Percentiles rank a stretch among this genome's conserved stretches.
Conservation (phyloP, 2,888 invertebrate species). For the Heteromurus nitidus region DNA sequence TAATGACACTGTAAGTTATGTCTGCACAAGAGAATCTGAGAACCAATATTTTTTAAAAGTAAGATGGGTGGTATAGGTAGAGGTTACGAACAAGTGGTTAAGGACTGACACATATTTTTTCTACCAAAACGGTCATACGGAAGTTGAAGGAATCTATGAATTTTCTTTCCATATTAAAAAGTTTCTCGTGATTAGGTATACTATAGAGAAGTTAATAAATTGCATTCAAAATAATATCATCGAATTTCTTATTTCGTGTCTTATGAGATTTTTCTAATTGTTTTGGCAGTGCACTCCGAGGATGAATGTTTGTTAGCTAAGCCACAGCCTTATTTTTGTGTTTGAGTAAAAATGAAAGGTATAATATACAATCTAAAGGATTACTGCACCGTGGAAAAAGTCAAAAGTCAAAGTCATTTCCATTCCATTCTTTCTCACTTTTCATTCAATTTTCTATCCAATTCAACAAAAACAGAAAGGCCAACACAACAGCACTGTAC, state of each 20-base stretch:
- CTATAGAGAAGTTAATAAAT: too few species aligned
- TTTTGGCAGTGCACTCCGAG: background rate
- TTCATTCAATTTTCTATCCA: constrained; percentile 1
- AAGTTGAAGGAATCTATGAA: background rate
- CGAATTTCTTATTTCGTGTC: too few species aligned
- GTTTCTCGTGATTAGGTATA: too few species aligned
- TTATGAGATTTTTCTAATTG: background rate
- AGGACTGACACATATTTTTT: background rate
- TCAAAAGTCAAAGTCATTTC: constrained; percentile 50
- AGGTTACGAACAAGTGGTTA: background rate
- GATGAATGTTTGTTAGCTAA: background rate
- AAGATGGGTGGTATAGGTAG: background rate
- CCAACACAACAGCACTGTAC: background rate
- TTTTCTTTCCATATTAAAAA: background rate
- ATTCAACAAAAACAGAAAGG: background rate
- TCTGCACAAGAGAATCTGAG: background rate
- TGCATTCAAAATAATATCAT: too few species aligned
- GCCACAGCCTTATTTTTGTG: background rate
- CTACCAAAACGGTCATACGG: background rate
- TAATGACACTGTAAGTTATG: constrained; percentile 20
- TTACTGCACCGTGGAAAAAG: background rate
- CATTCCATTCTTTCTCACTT: constrained; percentile 22
- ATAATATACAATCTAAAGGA: background rate
- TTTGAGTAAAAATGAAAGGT: background rate
- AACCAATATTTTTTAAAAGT: background rate